These are phyloP conservation scores for Acanthopleura granulata DNA, from an alignment of 2,888 invertebrate genomes.

Conservation along the genomic window DNA sequence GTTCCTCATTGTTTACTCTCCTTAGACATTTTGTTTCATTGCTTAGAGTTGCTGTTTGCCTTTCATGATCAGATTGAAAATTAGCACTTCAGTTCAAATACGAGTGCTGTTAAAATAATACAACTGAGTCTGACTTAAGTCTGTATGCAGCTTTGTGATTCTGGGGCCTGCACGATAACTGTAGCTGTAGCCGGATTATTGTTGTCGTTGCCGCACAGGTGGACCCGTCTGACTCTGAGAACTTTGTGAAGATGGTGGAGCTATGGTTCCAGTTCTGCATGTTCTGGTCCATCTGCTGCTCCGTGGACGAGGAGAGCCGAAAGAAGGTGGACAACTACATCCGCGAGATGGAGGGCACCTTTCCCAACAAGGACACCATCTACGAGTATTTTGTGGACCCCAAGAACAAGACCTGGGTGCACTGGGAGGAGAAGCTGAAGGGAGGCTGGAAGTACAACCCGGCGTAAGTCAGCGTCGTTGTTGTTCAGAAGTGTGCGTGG, in stretches of 20 bases:
- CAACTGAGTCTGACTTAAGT: no score
- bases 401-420: conserved; percentile 77
- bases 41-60: no score
- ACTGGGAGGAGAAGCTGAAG: conserved; percentile 85
- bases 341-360: conserved; percentile 72
- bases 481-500: conserved; percentile 20
- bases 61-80: no score
- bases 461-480: conserved; percentile 72
- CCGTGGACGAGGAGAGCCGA: conserved; percentile 70
- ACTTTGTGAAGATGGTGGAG: conserved; percentile 66
- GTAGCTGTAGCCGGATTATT: no score
- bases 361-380: conserved; percentile 88
- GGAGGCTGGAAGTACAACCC: conserved; percentile 81
- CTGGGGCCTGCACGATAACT: no score
- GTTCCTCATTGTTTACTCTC: no score
- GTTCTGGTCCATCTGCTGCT: conserved; percentile 70
- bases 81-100: no score
- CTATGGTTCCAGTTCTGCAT: conserved; percentile 70
- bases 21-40: no score
- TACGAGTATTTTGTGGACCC: conserved; percentile 92
- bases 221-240: conserved; percentile 64
- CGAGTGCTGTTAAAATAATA: no score
- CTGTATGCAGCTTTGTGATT: no score
- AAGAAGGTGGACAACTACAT: conserved; percentile 70
- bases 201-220: conserved; percentile 40